Evolutionary conservation across 2,113 vertebrate species (phyloP).

Genomic region (Urocynchramus pylzowi): DNA sequence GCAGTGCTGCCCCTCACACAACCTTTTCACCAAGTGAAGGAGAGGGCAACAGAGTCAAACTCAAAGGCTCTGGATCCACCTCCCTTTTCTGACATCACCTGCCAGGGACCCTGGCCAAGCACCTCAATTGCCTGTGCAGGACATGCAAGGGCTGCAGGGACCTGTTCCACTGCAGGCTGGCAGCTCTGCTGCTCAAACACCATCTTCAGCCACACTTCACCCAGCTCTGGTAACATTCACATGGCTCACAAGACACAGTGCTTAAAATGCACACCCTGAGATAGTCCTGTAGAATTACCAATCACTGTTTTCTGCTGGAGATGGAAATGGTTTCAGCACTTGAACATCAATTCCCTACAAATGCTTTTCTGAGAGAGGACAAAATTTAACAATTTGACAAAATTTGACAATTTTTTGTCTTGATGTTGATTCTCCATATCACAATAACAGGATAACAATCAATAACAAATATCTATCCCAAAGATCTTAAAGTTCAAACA

Average conservation of each 20-base stretch:
- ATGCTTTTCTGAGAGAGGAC: background rate
- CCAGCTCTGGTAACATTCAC: background rate
- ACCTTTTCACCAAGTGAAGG: background rate
- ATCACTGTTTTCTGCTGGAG: background rate
- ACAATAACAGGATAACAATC: background rate
- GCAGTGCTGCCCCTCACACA: background rate
- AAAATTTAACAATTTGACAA: background rate
- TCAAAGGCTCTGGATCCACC: background rate
- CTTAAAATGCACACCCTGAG: background rate
- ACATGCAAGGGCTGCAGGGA: rapidly evolving
- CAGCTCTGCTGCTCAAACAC: rapidly evolving
- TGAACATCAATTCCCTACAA: background rate
- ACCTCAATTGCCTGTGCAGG: background rate
- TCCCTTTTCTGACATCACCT: background rate
- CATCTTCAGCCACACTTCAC: rapidly evolving
- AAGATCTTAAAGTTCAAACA: background rate
- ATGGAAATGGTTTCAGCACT: background rate
- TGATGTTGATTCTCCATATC: background rate
- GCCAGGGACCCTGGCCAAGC: rapidly evolving
- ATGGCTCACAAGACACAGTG: background rate
- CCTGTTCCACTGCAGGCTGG: background rate
- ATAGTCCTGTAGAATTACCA: rapidly evolving
- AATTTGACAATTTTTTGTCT: background rate
- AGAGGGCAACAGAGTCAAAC: background rate
- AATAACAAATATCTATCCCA: background rate